Evolutionary conservation across 2,888 invertebrate genomes (phyloP).

Genomic region (Ornithoptera alexandrae): DNA sequence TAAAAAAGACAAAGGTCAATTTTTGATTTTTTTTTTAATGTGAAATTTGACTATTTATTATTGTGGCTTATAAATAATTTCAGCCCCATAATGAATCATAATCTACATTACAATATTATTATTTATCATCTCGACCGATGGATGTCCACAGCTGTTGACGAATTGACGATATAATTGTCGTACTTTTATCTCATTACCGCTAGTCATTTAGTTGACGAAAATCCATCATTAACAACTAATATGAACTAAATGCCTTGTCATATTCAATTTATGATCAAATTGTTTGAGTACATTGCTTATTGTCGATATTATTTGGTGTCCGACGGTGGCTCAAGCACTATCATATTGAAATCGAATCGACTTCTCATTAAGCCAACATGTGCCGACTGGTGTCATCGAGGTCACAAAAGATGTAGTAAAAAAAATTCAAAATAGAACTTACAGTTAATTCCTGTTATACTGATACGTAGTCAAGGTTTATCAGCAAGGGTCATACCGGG

Average conservation of each 20-base stretch:
- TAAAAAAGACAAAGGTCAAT: conserved; percentile 51
- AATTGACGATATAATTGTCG: too few relatives aligned
- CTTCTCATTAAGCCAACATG: conserved; percentile 49
- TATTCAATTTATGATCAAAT: too few relatives aligned
- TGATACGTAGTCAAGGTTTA: conserved; percentile 1
- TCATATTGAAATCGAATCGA: conserved; percentile 52
- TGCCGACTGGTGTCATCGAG: conserved; percentile 18
- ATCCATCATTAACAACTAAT: too few relatives aligned
- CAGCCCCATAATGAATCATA: background rate
- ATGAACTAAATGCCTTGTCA: too few relatives aligned
- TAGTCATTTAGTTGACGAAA: too few relatives aligned
- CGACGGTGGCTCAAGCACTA: conserved; percentile 57
- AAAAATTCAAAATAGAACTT: conserved; percentile 7
- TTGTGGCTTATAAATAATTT: conserved; percentile 20
- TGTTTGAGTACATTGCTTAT: background rate
- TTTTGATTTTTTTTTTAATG: conserved; percentile 18
- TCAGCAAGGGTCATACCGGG: background rate
- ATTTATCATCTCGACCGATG: too few relatives aligned
- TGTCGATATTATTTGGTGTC: conserved; percentile 47
- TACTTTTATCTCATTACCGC: too few relatives aligned
- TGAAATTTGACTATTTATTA: conserved; percentile 22
- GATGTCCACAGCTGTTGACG: too few relatives aligned
- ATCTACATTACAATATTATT: too few relatives aligned
- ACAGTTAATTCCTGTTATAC: conserved; percentile 1
- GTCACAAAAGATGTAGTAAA: background rate